These are phyloP conservation scores for Epinephelus fuscoguttatus DNA, from an alignment of 2,113 vertebrate genomes.

Conservation along the genomic window DNA sequence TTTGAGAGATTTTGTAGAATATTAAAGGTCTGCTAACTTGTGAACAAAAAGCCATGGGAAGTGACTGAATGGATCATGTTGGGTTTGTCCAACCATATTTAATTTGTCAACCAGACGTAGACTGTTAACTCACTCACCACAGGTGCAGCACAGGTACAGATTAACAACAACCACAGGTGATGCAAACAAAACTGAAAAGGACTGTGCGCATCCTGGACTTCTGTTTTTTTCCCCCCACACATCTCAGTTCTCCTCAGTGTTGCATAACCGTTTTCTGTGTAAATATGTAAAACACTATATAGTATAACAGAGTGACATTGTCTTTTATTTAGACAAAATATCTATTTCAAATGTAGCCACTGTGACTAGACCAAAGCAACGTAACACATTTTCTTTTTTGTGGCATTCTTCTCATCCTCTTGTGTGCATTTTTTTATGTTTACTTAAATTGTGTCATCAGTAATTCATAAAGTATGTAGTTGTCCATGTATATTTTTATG, in stretches of 20 bases:
- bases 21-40: slow-evolving; percentile 33
- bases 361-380: slow-evolving; percentile 93
- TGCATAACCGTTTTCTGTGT: slow-evolving; percentile 71
- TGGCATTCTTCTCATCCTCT: slow-evolving; percentile 65
- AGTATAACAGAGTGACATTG: slow-evolving; percentile 77
- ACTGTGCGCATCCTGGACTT: slow-evolving; percentile 26
- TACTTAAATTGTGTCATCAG: slow-evolving; percentile 66
- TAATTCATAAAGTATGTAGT: slow-evolving; percentile 77
- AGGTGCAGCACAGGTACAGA: slow-evolving; percentile 38
- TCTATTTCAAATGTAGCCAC: slow-evolving; percentile 84
- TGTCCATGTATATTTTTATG: slow-evolving; percentile 89
- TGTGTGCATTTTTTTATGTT: slow-evolving; percentile 67
- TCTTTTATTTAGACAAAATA: slow-evolving; percentile 80
- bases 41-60: slow-evolving; percentile 28
- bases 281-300: slow-evolving; percentile 82
- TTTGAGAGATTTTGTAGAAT: slow-evolving; percentile 22
- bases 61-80: slow-evolving; percentile 27
- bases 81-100: slow-evolving; percentile 28
- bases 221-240: not conserved
- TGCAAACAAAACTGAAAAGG: slow-evolving; percentile 41
- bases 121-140: slow-evolving; percentile 62
- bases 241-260: slow-evolving; percentile 39
- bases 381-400: slow-evolving; percentile 77
- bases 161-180: slow-evolving; percentile 39
- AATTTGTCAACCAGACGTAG: slow-evolving; percentile 34